Percentiles rank a stretch among this genome's conserved stretches.
These are phyloP conservation scores for Orussus abietinus DNA, from an alignment of 1,140 invertebrate genomes.

Conservation along the genomic window DNA sequence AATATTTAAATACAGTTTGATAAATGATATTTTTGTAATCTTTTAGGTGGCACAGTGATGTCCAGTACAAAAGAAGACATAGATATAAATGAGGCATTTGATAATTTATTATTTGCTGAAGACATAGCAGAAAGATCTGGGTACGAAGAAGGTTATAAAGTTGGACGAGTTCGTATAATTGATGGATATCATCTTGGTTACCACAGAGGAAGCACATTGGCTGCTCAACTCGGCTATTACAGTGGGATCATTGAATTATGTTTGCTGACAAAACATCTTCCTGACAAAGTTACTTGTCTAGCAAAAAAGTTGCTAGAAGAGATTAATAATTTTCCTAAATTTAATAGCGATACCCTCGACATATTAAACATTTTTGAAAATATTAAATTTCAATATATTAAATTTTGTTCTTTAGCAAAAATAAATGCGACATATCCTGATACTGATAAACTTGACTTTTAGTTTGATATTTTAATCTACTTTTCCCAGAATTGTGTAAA, in stretches of 20 bases:
- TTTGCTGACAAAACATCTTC: conserved; percentile 15
- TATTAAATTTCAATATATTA: conserved; percentile 65
- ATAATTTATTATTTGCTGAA: conserved; percentile 43
- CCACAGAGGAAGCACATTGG: conserved; percentile 41
- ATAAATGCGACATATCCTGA: conserved; percentile 55
- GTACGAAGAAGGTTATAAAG: conserved; percentile 40
- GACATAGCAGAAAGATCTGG: conserved; percentile 36
- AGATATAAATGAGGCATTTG: conserved; percentile 46
- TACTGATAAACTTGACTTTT: conserved; percentile 54
- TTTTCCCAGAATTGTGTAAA: conserved; percentile 10
- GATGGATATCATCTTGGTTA: conserved; percentile 49
- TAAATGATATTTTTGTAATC: conserved; percentile 5
- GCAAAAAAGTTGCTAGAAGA: conserved; percentile 57
- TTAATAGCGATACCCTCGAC: conserved; percentile 63
- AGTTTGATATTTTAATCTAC: conserved; percentile 13
- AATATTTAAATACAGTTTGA: too few species aligned
- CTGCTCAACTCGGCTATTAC: conserved; percentile 46
- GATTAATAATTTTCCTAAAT: conserved; percentile 62
- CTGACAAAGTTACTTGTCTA: conserved; percentile 55
- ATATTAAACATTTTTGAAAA: conserved; percentile 58
- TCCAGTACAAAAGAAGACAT: conserved; percentile 18
- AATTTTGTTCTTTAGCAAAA: conserved; percentile 64
- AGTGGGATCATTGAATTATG: conserved; percentile 36
- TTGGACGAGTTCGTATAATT: conserved; percentile 32
- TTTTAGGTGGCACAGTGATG: conserved; percentile 23